These are phyloP conservation scores for Oscheius sp. DNA, from an alignment of 1,140 invertebrate genomes.

Conservation along the genomic window DNA sequence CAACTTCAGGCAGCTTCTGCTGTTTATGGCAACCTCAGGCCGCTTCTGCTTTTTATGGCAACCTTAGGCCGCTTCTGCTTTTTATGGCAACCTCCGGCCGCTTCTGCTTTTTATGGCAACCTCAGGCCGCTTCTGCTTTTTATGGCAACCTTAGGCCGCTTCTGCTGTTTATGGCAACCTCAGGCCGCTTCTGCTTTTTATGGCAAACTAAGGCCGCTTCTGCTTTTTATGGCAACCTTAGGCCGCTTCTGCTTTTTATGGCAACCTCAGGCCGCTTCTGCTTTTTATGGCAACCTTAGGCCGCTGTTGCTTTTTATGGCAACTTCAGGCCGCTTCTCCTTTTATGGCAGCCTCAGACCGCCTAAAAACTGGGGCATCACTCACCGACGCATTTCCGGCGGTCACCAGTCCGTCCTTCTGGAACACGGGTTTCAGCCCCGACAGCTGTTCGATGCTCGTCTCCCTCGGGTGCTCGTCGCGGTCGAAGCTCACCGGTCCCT, in stretches of 20 bases:
- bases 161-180: neutral
- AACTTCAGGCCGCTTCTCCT: neutral
- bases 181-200: too few species aligned
- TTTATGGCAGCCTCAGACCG: neutral
- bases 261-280: neutral
- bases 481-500: slow-evolving; percentile 73
- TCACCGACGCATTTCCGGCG: slow-evolving; percentile 81
- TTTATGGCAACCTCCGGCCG: too few species aligned
- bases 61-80: neutral
- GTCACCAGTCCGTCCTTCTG: slow-evolving; percentile 93
- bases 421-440: slow-evolving; percentile 81
- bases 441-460: slow-evolving; percentile 69
- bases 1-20: neutral
- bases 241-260: neutral
- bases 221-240: neutral
- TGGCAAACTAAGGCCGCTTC: too few species aligned
- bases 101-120: neutral
- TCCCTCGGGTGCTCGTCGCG: slow-evolving; percentile 22
- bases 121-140: neutral
- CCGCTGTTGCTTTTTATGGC: neutral
- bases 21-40: neutral
- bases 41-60: neutral
- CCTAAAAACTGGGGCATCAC: neutral
- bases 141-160: too few species aligned
- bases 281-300: neutral